Base-by-base conservation (phyloP, 2,888 invertebrate genomes). In the Cistogaster globosa region DNA sequence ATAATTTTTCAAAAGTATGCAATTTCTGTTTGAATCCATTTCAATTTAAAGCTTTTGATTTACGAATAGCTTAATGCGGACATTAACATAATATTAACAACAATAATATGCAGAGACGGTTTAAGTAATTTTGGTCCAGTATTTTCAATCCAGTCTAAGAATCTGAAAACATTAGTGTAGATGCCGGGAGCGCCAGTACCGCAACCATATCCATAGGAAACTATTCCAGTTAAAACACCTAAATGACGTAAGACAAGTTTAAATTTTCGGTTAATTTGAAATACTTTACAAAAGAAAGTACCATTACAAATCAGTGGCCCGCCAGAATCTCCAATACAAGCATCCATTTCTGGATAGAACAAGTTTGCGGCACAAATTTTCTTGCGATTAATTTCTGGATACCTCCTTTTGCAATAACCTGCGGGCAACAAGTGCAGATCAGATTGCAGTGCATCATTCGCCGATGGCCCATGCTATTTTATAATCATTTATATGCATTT, bases 271-370 rank as follows among this genome's bases (percentile, higher is more conserved):
- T 22, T 7, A 32, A 32, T 32, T 32, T 32, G 6, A 32, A 32
- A 6, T 32, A 5, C 1, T 5, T 32, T 32, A 8, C 32, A 32
- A 32, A 42, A 42, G n/a, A 12, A 51, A 16, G 0, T 74, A 32
- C 75, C 78, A 0, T 81, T n/a, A 45, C 89, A 88, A 1, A 90
- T 81, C 2, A 90, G 42, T 0, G 90, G 90, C 0, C 90, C 90
- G 1, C 90, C 90, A 0, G 90, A 90, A 60, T 90, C 90, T 0
- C 90, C 90, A 11, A 87, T 84, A 32, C 90, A 90, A 65, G 86
- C 84, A 69, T 89, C 89, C 42, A 87, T 87, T 36, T 88, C 87
- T 7, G 18, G 42, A 60, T 88, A 77, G 1, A 38, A 20, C 0
- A n/a, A 11, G 74, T 89, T 85, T 0, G 77, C 78, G 8, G 90